Evolutionary conservation across 2,113 vertebrate genomes (phyloP).

Genomic region (Sprattus sprattus): DNA sequence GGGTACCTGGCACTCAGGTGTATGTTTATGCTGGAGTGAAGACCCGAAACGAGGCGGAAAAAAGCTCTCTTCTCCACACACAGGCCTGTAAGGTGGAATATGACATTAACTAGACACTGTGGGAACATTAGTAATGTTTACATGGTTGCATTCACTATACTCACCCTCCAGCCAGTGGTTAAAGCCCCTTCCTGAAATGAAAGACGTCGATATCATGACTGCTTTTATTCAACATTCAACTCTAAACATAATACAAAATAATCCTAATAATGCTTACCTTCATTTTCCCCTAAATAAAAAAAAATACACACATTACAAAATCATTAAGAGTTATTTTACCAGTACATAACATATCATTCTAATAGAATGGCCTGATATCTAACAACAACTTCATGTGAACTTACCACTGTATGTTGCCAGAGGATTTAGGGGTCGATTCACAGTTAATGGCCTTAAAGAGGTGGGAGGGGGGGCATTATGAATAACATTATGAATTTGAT

Average conservation of each 20-base stretch:
- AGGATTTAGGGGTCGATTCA: constrained; percentile 81
- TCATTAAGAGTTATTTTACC: background rate
- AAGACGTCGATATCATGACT: constrained; percentile 12
- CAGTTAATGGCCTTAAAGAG: constrained; percentile 81
- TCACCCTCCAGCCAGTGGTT: constrained; percentile 91
- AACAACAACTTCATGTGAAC: constrained; percentile 35
- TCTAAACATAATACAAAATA: background rate
- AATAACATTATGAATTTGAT: background rate
- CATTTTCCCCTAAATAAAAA: constrained; percentile 42
- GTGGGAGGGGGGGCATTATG: too few species aligned
- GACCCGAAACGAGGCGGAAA: constrained; percentile 86
- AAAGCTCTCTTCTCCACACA: constrained; percentile 94
- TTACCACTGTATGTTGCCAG: constrained; percentile 73
- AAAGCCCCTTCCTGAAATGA: constrained; percentile 76
- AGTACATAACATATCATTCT: background rate
- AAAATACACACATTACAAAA: background rate
- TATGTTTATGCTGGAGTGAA: constrained; percentile 91
- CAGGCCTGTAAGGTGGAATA: constrained; percentile 68
- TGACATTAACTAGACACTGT: background rate
- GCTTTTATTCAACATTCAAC: background rate
- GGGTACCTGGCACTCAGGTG: constrained; percentile 89
- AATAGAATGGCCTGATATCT: background rate
- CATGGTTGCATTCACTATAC: constrained; percentile 11
- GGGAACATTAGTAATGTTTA: background rate
- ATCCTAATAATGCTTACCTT: constrained; percentile 41